Base-by-base conservation (phyloP, 2,888 invertebrate species). In the Lithophane ornitopus region DNA sequence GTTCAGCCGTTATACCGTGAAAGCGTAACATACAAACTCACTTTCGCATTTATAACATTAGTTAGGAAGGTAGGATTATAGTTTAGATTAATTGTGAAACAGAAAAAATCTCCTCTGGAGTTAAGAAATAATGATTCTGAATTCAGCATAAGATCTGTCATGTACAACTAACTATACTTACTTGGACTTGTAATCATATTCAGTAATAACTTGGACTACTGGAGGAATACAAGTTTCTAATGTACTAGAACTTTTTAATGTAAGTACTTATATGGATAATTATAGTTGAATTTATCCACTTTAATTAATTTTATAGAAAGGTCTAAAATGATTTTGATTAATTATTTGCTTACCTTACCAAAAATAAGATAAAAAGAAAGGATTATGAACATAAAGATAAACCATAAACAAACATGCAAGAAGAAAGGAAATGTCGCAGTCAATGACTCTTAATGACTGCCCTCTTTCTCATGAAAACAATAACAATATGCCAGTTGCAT, bases 401-500 rank as follows among this genome's bases (percentile, higher is more conserved):
- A 58, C 19, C 3, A 16, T 54, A 76, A 67, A 86, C 74, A 80
- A 81, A 74, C 66, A 66, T 67, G 44, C 26, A 72, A 61, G 52
- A 70, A 78, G 58, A 79, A 78, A 71, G 52, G 56, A 75, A 74
- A 56, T n/a, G n/a, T 9, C 3, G 0, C 76, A 82, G 81, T 86
- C 84, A 84, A 77, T 70, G 83, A 83, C 85, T 66, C 65, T 63
- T 72, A 80, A 81, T 70, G 19, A 65, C 63, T 19, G 81, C 46
- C 71, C 87, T 68, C 76, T 68, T 87, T 87, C 87, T 76, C 88
- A 86, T 49, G 63, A 69, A 63, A 74, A 87, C 86, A 86, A 86
- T 76, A 86, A 87, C 77, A 83, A 85, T 63, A 72, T 67, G 28
- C 16, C 26, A 56, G 16, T 79, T 54, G 49, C 65, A 49, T 69